Percentiles rank a stretch among this genome's conserved stretches.
These are phyloP conservation scores for Conus betulinus DNA, from an alignment of 1,140 invertebrate genomes.

Conservation along the genomic window DNA sequence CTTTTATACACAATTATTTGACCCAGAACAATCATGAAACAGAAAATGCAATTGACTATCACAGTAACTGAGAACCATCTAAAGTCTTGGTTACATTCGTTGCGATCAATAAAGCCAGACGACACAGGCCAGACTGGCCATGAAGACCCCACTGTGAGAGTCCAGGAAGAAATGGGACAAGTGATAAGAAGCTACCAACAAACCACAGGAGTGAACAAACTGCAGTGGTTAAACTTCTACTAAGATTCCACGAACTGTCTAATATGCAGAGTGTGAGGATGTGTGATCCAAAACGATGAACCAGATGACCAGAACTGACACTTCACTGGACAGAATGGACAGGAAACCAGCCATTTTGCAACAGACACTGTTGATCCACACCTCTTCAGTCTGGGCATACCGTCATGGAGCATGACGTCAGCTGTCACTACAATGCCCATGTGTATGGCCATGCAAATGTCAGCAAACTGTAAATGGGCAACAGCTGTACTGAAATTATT, in stretches of 20 bases:
- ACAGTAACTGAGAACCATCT: constrained; percentile 46
- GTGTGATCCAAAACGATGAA: constrained; percentile 59
- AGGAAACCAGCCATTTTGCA: constrained; percentile 61
- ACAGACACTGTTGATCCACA: constrained; percentile 54
- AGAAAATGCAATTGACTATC: constrained; percentile 47
- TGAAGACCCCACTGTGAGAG: constrained; percentile 50
- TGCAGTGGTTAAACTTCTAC: constrained; percentile 6
- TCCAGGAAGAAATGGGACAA: constrained; percentile 40
- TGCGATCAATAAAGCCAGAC: constrained; percentile 45
- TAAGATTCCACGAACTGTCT: constrained; percentile 37
- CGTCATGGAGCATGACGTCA: constrained; percentile 49
- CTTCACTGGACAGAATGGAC: constrained; percentile 56
- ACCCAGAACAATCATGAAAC: constrained; percentile 45
- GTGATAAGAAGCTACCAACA: constrained; percentile 34
- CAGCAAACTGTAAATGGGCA: constrained; percentile 57
- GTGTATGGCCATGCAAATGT: constrained; percentile 68
- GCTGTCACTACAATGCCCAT: constrained; percentile 58
- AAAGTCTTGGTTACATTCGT: constrained; percentile 43
- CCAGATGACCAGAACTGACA: constrained; percentile 57
- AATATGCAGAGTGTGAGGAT: constrained; percentile 55
- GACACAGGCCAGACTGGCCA: constrained; percentile 51
- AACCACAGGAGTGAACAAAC: constrained; percentile 36
- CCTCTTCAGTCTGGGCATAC: constrained; percentile 52
- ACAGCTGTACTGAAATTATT: constrained; percentile 44
- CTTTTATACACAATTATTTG: constrained; percentile 47